Conservation (phyloP, 1,140 invertebrate genomes). For the Saxidomus purpurata region DNA sequence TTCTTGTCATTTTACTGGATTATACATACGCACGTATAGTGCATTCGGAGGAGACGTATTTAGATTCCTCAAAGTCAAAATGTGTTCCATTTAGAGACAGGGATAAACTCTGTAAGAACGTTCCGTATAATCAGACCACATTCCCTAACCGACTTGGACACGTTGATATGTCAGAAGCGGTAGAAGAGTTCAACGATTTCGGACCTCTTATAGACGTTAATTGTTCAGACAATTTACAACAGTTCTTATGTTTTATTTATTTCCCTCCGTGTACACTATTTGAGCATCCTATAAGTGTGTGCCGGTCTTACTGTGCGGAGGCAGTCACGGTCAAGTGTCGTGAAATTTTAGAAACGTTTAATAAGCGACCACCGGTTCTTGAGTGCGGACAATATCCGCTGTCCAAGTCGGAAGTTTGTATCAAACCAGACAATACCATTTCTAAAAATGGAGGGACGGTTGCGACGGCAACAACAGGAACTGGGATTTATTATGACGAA, state of each 20-base stretch:
- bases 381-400: constrained; percentile 21
- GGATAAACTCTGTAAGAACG: background rate
- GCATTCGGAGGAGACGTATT: background rate
- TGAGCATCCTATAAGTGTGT: background rate
- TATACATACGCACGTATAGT: background rate
- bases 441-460: constrained; percentile 22
- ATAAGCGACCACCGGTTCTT: background rate
- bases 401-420: background rate
- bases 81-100: background rate
- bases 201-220: background rate
- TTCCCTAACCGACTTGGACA: constrained; percentile 43
- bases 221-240: background rate
- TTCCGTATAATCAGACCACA: constrained; percentile 37
- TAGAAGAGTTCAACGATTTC: background rate
- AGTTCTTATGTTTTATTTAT: constrained; percentile 53
- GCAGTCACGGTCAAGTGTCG: constrained; percentile 7
- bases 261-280: constrained; percentile 6
- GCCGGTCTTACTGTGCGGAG: background rate
- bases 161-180: constrained; percentile 2
- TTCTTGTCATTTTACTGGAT: background rate
- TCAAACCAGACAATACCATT: constrained; percentile 3
- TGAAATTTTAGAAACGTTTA: constrained; percentile 16
- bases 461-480: background rate
- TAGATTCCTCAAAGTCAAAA: background rate
- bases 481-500: background rate